Percentiles rank a stretch among this genome's conserved stretches.
Conservation (phyloP, 2,797 vertebrate species). For the Malurus splendens region DNA sequence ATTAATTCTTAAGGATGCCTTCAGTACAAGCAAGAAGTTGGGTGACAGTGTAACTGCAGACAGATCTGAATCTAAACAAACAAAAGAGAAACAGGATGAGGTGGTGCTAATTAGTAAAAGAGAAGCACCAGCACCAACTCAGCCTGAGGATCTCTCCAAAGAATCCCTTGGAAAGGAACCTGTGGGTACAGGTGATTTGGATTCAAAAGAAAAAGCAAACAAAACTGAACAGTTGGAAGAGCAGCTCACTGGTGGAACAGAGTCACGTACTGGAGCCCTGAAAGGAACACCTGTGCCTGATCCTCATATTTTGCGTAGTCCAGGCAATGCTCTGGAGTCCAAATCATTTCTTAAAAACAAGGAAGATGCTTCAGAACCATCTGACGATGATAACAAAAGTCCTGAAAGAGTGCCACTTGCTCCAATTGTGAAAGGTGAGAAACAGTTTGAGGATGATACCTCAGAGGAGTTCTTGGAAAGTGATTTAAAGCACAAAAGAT, state of each 20-base stretch:
- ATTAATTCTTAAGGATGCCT: slow-evolving; percentile 65
- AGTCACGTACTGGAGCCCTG: not conserved
- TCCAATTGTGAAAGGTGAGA: not conserved
- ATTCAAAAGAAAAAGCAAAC: not conserved
- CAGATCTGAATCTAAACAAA: slow-evolving; percentile 51
- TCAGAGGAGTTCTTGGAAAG: not conserved
- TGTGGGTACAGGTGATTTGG: not conserved
- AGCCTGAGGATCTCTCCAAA: not conserved
- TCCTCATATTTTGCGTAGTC: not conserved
- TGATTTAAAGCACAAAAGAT: not conserved
- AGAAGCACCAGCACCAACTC: not conserved
- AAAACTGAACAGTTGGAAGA: not conserved
- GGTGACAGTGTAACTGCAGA: slow-evolving; percentile 39
- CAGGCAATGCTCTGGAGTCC: not conserved
- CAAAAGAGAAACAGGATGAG: slow-evolving; percentile 11
- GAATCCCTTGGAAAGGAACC: not conserved
- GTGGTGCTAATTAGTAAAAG: not conserved
- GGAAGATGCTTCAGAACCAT: not conserved
- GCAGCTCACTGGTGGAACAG: not conserved
- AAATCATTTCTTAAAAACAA: not conserved
- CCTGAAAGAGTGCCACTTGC: not conserved
- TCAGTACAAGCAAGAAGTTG: slow-evolving; percentile 62
- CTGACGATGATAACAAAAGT: not conserved
- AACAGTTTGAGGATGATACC: not conserved
- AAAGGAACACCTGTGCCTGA: not conserved